These are phyloP conservation scores for Thalpophila matura DNA, from an alignment of 2,888 invertebrate species.

Conservation along the genomic window DNA sequence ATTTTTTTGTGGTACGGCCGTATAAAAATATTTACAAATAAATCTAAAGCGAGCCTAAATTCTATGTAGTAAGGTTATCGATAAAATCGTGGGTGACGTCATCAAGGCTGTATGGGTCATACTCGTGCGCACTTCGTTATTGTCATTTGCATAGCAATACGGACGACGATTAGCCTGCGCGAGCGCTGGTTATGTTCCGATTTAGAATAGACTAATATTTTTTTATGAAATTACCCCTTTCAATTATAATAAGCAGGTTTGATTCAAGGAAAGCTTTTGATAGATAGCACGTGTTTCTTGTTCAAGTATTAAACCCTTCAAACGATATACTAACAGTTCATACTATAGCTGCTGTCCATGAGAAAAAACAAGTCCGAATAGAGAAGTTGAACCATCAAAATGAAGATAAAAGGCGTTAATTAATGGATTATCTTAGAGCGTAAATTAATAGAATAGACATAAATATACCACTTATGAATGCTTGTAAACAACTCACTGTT, in stretches of 20 bases:
- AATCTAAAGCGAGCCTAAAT: constrained; percentile 30
- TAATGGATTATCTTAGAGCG: constrained; percentile 34
- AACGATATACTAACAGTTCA: not conserved
- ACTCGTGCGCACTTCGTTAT: constrained; percentile 74
- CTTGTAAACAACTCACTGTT: not conserved
- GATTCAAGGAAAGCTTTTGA: constrained; percentile 2
- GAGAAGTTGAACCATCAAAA: constrained; percentile 11
- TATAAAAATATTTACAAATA: not conserved
- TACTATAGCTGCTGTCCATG: not conserved
- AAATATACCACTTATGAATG: constrained; percentile 19
- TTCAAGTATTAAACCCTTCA: too few species aligned
- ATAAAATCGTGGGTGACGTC: constrained; percentile 74
- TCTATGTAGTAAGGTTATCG: constrained; percentile 63
- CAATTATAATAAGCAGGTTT: not conserved
- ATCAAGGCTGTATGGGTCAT: constrained; percentile 75
- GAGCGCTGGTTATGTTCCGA: constrained; percentile 25
- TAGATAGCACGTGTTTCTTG: not conserved
- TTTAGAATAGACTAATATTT: constrained; percentile 20
- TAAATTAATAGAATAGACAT: constrained; percentile 41
- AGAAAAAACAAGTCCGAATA: not conserved
- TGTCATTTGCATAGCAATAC: constrained; percentile 76
- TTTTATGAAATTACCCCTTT: not conserved
- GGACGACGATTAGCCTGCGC: constrained; percentile 54
- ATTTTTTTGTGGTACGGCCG: too few species aligned
- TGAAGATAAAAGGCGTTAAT: constrained; percentile 5